Conservation (phyloP, 2,113 vertebrate species). For the Festucalex cinctus region DNA sequence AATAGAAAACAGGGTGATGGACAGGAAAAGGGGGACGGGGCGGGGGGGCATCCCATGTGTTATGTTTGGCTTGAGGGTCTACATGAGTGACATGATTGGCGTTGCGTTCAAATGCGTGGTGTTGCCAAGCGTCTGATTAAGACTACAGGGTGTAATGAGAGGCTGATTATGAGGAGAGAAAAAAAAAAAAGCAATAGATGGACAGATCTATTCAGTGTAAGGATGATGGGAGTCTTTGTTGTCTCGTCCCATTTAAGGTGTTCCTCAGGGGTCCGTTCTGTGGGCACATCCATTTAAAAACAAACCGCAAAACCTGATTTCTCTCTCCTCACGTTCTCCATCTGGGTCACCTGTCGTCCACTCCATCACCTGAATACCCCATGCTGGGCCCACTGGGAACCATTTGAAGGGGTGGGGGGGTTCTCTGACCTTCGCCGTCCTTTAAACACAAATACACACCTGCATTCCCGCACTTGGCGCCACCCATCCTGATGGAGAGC, state of each 20-base stretch:
- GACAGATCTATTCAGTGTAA: constrained; percentile 65
- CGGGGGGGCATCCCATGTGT: constrained; percentile 48
- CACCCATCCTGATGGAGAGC: constrained; percentile 49
- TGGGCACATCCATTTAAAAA: constrained; percentile 47
- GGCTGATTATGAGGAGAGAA: constrained; percentile 60
- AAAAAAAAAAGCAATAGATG: constrained; percentile 46
- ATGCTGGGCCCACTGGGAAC: constrained; percentile 41
- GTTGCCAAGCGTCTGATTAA: constrained; percentile 69
- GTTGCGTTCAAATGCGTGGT: constrained; percentile 64
- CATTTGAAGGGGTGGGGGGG: constrained; percentile 13
- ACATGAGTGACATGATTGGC: constrained; percentile 67
- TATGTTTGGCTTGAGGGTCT: constrained; percentile 49
- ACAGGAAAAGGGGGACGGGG: constrained; percentile 35
- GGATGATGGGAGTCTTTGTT: constrained; percentile 69
- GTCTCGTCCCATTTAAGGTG: constrained; percentile 54
- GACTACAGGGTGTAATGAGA: constrained; percentile 68
- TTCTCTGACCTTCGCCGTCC: constrained; percentile 58
- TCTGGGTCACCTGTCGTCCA: constrained; percentile 59
- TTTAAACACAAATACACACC: constrained; percentile 42
- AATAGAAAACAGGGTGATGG: constrained; percentile 74
- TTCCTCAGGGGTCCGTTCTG: constrained; percentile 57
- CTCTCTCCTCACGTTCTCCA: constrained; percentile 34
- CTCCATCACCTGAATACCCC: constrained; percentile 54
- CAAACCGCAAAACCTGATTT: constrained; percentile 45
- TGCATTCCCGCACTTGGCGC: constrained; percentile 14